These are phyloP conservation scores for Melinopterus prodromus DNA, from an alignment of 2,888 invertebrate species.

Conservation along the genomic window DNA sequence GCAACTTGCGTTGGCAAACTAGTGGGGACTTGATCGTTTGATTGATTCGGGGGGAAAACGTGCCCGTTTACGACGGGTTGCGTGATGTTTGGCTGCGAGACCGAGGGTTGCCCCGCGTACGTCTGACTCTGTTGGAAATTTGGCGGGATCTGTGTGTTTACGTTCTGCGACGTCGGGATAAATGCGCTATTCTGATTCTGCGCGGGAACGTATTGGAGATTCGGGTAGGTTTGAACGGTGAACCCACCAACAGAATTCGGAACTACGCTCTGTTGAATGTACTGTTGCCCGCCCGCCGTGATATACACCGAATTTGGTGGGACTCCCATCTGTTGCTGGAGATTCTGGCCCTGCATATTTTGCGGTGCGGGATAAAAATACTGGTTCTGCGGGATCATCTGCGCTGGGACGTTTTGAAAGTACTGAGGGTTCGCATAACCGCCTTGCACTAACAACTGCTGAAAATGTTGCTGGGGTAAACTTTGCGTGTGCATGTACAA, in stretches of 20 bases:
- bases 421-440: conserved; percentile 42
- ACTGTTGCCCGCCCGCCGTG: conserved; percentile 52
- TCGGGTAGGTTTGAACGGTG: conserved; percentile 45
- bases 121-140: conserved; percentile 58
- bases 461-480: conserved; percentile 61
- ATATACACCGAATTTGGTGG: conserved; percentile 50
- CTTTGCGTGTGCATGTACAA: conserved; percentile 59
- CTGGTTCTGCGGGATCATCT: conserved; percentile 57
- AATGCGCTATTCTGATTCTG: conserved; percentile 58
- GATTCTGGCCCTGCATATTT: conserved; percentile 54
- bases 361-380: conserved; percentile 56
- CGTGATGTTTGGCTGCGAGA: conserved; percentile 48
- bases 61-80: conserved; percentile 58
- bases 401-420: conserved; percentile 53
- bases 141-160: conserved; percentile 43
- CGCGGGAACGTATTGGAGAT: conserved; percentile 58
- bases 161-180: conserved; percentile 57
- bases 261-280: conserved; percentile 53
- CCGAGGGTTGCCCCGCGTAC: conserved; percentile 54
- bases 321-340: conserved; percentile 53
- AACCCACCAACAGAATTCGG: conserved; percentile 52
- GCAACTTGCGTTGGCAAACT: conserved; percentile 55
- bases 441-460: conserved; percentile 59
- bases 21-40: conserved; percentile 44
- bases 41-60: conserved; percentile 49